phyloP scores from a whole-genome alignment of 1,140 invertebrate genomes.

The Ceratitis capitata region DNA sequence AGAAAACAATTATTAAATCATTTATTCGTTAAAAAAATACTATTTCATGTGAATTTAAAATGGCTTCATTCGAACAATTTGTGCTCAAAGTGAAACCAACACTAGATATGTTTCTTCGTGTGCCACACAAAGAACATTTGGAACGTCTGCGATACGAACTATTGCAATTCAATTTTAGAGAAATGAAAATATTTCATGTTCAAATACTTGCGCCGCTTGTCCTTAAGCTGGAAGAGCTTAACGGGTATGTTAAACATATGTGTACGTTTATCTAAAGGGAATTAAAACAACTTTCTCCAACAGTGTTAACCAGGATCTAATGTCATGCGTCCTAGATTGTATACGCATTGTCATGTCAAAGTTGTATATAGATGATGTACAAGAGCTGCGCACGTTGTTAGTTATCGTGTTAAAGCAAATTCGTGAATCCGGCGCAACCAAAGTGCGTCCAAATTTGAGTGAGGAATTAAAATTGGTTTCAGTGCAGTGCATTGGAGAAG shows the following conservation, averaged over 20 bases:
- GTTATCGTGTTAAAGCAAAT: constrained; percentile 56
- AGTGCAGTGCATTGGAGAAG: constrained; percentile 50
- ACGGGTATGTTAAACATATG: constrained; percentile 46
- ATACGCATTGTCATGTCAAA: constrained; percentile 52
- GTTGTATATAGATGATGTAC: constrained; percentile 51
- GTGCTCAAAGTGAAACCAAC: constrained; percentile 64
- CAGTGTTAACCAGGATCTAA: constrained; percentile 56
- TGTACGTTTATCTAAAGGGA: background rate
- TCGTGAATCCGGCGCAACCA: constrained; percentile 47
- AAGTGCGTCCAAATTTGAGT: constrained; percentile 49
- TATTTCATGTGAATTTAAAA: constrained; percentile 40
- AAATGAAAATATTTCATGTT: constrained; percentile 56
- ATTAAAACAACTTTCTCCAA: background rate
- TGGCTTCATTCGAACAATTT: constrained; percentile 58
- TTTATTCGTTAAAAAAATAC: background rate
- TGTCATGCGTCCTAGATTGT: constrained; percentile 52
- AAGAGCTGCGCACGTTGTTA: constrained; percentile 54
- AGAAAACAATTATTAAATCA: background rate
- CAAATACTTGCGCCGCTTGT: constrained; percentile 58
- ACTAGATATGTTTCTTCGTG: constrained; percentile 53
- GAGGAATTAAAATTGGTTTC: constrained; percentile 62
- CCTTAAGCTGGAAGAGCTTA: constrained; percentile 55
- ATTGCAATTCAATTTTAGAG: constrained; percentile 52
- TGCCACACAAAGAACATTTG: constrained; percentile 51
- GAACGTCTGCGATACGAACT: constrained; percentile 50